These are phyloP conservation scores for Indicator indicator DNA, from an alignment of 2,113 vertebrate species.

Conservation along the genomic window DNA sequence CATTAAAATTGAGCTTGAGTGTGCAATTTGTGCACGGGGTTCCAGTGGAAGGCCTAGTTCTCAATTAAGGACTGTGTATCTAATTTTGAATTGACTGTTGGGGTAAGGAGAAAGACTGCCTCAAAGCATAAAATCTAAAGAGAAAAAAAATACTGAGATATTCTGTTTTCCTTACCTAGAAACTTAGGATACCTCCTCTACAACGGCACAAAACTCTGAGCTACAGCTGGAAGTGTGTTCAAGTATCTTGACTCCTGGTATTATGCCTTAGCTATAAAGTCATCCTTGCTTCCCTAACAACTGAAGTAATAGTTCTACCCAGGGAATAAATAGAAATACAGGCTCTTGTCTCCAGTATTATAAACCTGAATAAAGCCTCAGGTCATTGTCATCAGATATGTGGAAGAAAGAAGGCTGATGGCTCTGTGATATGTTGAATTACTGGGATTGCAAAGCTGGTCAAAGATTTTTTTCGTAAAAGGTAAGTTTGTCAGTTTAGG, in stretches of 20 bases:
- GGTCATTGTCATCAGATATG: conserved; percentile 5
- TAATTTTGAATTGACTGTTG: not conserved
- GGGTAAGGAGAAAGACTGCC: not conserved
- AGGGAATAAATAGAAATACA: not conserved
- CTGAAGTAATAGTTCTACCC: not conserved
- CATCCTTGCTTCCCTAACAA: conserved; percentile 4
- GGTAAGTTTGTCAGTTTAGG: not conserved
- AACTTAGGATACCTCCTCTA: not conserved
- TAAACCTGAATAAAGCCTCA: conserved; percentile 11
- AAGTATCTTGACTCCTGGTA: not conserved
- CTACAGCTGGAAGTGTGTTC: not conserved
- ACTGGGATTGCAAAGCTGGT: not conserved
- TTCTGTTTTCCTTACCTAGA: not conserved
- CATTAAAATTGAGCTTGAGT: not conserved
- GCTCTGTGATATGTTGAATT: not conserved
- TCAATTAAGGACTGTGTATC: not conserved
- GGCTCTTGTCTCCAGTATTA: not conserved
- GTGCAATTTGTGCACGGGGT: not conserved
- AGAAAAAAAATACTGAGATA: not conserved
- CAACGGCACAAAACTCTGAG: not conserved
- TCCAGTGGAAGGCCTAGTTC: not conserved
- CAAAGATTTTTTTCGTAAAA: not conserved
- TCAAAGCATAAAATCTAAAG: not conserved
- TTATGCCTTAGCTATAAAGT: not conserved
- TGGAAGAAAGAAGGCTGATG: not conserved